Conservation (phyloP, 2,113 vertebrate species). For the Spea bombifrons region DNA sequence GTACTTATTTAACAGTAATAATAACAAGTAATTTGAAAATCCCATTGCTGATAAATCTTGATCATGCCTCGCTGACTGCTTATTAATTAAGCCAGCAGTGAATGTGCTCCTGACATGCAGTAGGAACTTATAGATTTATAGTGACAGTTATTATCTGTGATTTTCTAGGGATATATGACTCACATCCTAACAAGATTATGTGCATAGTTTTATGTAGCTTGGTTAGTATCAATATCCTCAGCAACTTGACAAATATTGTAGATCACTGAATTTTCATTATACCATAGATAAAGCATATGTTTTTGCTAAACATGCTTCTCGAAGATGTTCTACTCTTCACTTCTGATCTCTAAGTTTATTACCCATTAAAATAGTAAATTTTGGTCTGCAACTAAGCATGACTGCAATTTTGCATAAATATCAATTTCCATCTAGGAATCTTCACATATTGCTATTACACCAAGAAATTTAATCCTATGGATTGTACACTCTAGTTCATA, state of each 20-base stretch:
- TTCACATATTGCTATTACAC: not conserved
- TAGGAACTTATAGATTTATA: slow-evolving; percentile 38
- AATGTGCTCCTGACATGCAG: slow-evolving; percentile 26
- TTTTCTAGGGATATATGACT: slow-evolving; percentile 39
- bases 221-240: slow-evolving; percentile 16
- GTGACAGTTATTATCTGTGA: not conserved
- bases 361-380: slow-evolving; percentile 11
- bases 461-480: not conserved
- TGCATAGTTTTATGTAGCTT: slow-evolving; percentile 40
- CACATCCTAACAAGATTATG: slow-evolving; percentile 38
- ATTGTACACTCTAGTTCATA: too few relatives aligned
- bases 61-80: slow-evolving; percentile 25
- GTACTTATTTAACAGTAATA: slow-evolving; percentile 41
- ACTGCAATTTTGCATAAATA: slow-evolving; percentile 19
- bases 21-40: slow-evolving; percentile 38
- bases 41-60: slow-evolving; percentile 34
- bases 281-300: slow-evolving; percentile 21
- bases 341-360: slow-evolving; percentile 19
- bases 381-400: slow-evolving; percentile 9
- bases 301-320: slow-evolving; percentile 8
- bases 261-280: slow-evolving; percentile 14
- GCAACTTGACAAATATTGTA: slow-evolving; percentile 16
- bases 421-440: slow-evolving; percentile 6
- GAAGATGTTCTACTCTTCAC: not conserved
- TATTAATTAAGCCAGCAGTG: slow-evolving; percentile 33